phyloP scores from a whole-genome alignment of 2,113 vertebrate genomes.

The Polyodon spathula region DNA sequence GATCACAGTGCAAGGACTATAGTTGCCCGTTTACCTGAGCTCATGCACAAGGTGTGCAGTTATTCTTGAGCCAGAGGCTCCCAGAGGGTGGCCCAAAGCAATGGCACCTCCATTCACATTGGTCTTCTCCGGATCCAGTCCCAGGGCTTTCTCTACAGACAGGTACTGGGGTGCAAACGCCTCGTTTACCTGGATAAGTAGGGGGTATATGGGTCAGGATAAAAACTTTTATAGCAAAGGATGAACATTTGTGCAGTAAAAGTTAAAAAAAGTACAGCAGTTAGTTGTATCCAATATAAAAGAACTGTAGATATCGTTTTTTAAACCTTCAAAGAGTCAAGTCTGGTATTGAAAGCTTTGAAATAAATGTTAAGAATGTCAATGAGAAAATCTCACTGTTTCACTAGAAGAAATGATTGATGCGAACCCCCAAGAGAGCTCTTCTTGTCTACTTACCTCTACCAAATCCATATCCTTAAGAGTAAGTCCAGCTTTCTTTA shows the following conservation, averaged over 20 bases:
- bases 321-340: no score
- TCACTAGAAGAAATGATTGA: no score
- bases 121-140: constrained; percentile 74
- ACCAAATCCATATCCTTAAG: constrained; percentile 89
- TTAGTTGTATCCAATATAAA: no score
- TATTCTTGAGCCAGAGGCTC: constrained; percentile 81
- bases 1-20: no score
- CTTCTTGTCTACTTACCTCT: constrained; percentile 59
- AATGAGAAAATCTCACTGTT: no score
- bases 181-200: constrained; percentile 76
- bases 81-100: constrained; percentile 84
- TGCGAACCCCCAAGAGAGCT: background rate
- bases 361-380: no score
- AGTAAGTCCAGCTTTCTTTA: constrained; percentile 81
- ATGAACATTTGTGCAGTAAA: background rate
- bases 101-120: constrained; percentile 89
- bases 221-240: background rate
- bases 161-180: constrained; percentile 89
- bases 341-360: no score
- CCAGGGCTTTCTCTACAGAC: constrained; percentile 71
- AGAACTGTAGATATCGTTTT: no score
- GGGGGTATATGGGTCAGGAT: no score
- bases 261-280: no score
- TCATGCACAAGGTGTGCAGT: constrained; percentile 83
- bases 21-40: constrained; percentile 58